A percentile compares a stretch with the other conserved stretches of the same genome.
Conservation (phyloP, 2,888 invertebrate species). For the Blastobasis adustella region DNA sequence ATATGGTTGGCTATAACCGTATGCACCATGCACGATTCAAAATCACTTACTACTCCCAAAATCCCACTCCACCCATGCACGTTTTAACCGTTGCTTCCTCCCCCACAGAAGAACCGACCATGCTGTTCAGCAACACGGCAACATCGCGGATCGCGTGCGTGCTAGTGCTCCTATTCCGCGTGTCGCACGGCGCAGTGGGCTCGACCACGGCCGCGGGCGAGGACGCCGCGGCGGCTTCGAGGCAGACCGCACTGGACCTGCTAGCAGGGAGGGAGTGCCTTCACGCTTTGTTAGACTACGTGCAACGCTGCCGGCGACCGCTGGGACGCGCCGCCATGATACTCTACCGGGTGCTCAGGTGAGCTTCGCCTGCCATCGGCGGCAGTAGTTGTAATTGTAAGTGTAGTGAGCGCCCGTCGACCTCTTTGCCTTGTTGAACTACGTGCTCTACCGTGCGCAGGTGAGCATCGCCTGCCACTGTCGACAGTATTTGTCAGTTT, state of each 20-base stretch:
- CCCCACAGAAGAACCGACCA: constrained; percentile 24
- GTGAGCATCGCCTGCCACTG: too few species aligned
- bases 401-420: too few species aligned
- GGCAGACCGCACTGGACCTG: constrained; percentile 40
- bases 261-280: constrained; percentile 53
- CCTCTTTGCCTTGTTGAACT: too few species aligned
- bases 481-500: too few species aligned
- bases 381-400: not conserved
- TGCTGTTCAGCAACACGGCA: constrained; percentile 31
- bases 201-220: constrained; percentile 28
- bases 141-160: constrained; percentile 57
- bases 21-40: not conserved
- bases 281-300: constrained; percentile 61
- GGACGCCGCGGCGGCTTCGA: constrained; percentile 37
- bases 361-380: constrained; percentile 4
- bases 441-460: too few species aligned
- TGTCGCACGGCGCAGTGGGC: constrained; percentile 50
- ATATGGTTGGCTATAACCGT: too few species aligned
- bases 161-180: constrained; percentile 52
- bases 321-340: constrained; percentile 66
- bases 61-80: not conserved
- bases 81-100: not conserved
- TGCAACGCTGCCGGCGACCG: constrained; percentile 58
- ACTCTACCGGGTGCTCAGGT: constrained; percentile 71
- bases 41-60: not conserved